Percentiles rank a stretch among this genome's conserved stretches.
Evolutionary conservation across 2,888 invertebrate genomes (phyloP).

Genomic region (Phragmatobia fuliginosa): DNA sequence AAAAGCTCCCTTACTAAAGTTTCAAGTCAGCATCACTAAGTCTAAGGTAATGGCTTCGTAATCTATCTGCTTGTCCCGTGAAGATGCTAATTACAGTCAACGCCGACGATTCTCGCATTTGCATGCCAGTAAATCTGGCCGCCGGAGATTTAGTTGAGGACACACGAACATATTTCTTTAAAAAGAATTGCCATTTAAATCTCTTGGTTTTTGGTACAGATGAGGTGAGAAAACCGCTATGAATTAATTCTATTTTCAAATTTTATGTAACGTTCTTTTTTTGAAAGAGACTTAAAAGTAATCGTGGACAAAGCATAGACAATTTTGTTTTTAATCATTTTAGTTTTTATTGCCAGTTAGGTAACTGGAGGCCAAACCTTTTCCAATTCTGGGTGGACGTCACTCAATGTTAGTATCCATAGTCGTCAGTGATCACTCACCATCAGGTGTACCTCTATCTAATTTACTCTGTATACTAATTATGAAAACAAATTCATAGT

Average conservation of each 20-base stretch:
- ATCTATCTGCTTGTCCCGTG: conserved; percentile 47
- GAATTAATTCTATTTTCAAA: neutral
- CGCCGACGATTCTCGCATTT: conserved; percentile 59
- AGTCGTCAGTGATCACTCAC: too few species aligned
- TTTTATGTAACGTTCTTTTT: neutral
- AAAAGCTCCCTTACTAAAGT: conserved; percentile 4
- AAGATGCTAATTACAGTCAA: conserved; percentile 64
- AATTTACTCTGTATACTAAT: too few species aligned
- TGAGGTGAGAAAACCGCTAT: conserved; percentile 12
- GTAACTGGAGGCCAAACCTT: neutral
- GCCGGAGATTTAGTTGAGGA: conserved; percentile 59
- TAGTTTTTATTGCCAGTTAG: neutral
- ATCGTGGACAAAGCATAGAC: neutral
- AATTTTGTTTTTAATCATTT: neutral
- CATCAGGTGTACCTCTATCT: too few species aligned
- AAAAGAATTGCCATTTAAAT: conserved; percentile 61
- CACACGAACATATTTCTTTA: conserved; percentile 64
- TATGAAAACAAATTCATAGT: neutral
- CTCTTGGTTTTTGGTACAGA: conserved; percentile 31
- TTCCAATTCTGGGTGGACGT: neutral
- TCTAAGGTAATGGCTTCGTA: conserved; percentile 48
- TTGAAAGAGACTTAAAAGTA: neutral
- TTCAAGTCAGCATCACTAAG: conserved; percentile 34
- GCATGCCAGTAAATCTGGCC: conserved; percentile 65
- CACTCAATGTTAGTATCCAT: too few species aligned